A percentile compares a stretch with the other conserved stretches of the same genome.
These are phyloP conservation scores for Eupithecia insigniata DNA, from an alignment of 2,888 invertebrate genomes.

Conservation along the genomic window DNA sequence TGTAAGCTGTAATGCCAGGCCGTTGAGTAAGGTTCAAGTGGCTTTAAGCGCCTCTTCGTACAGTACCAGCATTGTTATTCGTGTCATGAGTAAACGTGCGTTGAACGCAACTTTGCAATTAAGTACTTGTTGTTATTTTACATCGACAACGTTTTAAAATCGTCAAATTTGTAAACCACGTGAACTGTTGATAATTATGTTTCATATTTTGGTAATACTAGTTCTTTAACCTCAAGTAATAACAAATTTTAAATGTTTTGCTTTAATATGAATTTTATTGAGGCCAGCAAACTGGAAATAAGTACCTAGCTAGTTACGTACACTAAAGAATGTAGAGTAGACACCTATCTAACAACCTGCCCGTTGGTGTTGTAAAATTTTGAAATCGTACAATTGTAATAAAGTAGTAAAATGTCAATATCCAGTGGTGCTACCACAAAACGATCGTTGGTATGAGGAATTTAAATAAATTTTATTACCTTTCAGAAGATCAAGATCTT, in stretches of 20 bases:
- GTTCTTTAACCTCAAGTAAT: slow-evolving; percentile 30
- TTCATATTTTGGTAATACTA: slow-evolving; percentile 23
- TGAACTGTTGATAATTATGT: slow-evolving; percentile 4
- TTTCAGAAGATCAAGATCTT: not conserved
- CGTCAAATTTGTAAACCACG: not conserved
- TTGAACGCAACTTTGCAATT: slow-evolving; percentile 13
- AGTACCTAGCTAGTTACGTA: slow-evolving; percentile 53
- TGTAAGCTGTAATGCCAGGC: slow-evolving; percentile 57
- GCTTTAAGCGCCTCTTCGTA: slow-evolving; percentile 61
- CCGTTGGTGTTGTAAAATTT: slow-evolving; percentile 62
- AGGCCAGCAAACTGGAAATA: slow-evolving; percentile 69
- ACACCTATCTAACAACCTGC: slow-evolving; percentile 48
- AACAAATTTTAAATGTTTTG: slow-evolving; percentile 59
- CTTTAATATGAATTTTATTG: slow-evolving; percentile 70
- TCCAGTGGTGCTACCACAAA: not conserved
- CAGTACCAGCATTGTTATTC: slow-evolving; percentile 43
- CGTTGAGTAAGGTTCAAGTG: slow-evolving; percentile 62
- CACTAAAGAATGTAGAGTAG: slow-evolving; percentile 36
- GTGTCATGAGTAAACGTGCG: slow-evolving; percentile 30
- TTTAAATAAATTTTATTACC: not conserved
- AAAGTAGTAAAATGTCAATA: slow-evolving; percentile 46
- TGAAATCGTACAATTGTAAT: slow-evolving; percentile 51
- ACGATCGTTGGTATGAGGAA: not conserved
- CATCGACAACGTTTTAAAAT: not conserved
- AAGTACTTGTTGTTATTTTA: not conserved